Conservation (phyloP, 1,140 invertebrate genomes). For the Cydia pomonella region DNA sequence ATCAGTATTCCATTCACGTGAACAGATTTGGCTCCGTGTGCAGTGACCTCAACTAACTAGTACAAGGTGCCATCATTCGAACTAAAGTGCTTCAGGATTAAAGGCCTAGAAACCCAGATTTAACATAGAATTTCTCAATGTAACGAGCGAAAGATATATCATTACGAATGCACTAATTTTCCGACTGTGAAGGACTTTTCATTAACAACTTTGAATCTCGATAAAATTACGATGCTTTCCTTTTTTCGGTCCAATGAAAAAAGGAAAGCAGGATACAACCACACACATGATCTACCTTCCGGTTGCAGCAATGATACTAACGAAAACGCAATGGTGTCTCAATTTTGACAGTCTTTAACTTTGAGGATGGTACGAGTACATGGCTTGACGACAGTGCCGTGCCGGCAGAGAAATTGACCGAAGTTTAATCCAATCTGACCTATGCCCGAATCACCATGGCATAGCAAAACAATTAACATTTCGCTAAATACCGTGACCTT, state of each 20-base stretch:
- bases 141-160: too few species aligned
- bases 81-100: not conserved
- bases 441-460: slow-evolving; percentile 39
- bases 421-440: slow-evolving; percentile 35
- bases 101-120: not conserved
- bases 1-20: slow-evolving; percentile 39
- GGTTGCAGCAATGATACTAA: too few species aligned
- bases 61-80: slow-evolving; percentile 24
- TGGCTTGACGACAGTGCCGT: not conserved
- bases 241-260: too few species aligned
- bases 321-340: too few species aligned
- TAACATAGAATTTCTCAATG: not conserved
- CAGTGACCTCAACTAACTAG: slow-evolving; percentile 25
- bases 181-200: too few species aligned
- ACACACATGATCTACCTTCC: too few species aligned
- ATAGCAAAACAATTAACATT: slow-evolving; percentile 45
- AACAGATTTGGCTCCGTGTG: slow-evolving; percentile 36
- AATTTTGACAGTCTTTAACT: not conserved
- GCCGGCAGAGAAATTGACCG: not conserved
- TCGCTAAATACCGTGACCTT: slow-evolving; percentile 43
- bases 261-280: too few species aligned
- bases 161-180: too few species aligned
- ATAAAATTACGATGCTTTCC: too few species aligned
- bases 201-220: too few species aligned
- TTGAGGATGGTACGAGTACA: not conserved